Conservation (phyloP, 2,113 vertebrate species). For the Rana temporaria region DNA sequence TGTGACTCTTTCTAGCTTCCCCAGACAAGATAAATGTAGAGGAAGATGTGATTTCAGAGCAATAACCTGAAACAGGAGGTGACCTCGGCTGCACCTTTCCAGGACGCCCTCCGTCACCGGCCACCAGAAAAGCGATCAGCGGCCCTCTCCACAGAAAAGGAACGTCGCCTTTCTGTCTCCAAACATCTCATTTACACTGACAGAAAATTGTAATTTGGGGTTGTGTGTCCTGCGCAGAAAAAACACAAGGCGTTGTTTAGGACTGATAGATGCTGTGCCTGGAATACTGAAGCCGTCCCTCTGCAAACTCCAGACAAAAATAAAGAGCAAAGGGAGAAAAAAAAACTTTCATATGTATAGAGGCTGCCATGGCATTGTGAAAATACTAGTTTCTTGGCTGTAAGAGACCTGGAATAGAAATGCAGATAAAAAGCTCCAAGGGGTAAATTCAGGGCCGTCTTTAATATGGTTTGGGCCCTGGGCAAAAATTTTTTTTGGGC, state of each 20-base stretch:
- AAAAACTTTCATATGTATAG: too few species aligned
- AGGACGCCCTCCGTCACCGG: slow-evolving; percentile 19
- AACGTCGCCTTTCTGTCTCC: slow-evolving; percentile 9
- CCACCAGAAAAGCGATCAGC: neutral
- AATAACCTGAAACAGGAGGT: slow-evolving; percentile 22
- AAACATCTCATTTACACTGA: slow-evolving; percentile 17
- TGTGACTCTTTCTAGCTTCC: neutral
- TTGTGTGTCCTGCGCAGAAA: neutral
- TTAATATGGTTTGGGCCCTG: too few species aligned
- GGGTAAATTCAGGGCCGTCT: too few species aligned
- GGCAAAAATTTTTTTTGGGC: too few species aligned
- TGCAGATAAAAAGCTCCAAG: too few species aligned
- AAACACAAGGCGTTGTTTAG: neutral
- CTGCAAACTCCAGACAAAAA: too few species aligned
- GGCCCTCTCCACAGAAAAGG: slow-evolving; percentile 11
- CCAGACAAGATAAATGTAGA: slow-evolving; percentile 35
- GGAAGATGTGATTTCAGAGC: slow-evolving; percentile 21
- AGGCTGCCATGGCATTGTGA: too few species aligned
- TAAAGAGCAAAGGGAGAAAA: too few species aligned
- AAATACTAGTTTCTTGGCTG: too few species aligned
- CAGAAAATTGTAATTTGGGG: slow-evolving; percentile 26
- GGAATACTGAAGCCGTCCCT: too few species aligned
- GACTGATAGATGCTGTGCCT: neutral
- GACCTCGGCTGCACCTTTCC: neutral
- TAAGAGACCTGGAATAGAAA: too few species aligned